These are phyloP conservation scores for Rhizoglyphus robini DNA, from an alignment of 1,140 invertebrate genomes.

Conservation along the genomic window DNA sequence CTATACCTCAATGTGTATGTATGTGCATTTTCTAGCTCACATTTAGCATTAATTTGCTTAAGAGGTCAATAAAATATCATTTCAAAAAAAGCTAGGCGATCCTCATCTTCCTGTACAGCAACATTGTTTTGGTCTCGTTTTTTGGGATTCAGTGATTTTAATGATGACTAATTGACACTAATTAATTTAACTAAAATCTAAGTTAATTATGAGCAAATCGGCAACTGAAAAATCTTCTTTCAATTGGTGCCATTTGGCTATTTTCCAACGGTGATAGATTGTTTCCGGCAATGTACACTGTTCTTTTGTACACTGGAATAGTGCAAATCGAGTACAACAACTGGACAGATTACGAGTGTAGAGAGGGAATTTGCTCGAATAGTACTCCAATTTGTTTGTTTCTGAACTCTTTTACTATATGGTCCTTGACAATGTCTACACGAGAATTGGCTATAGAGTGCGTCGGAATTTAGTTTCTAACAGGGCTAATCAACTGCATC, in stretches of 20 bases:
- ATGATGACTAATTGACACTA: no score
- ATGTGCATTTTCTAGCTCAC: no score
- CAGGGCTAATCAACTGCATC: no score
- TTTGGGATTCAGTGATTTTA: conserved; percentile 32
- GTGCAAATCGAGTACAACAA: conserved; percentile 28
- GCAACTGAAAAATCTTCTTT: background rate
- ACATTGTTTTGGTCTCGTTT: conserved; percentile 32
- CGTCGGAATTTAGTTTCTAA: conserved; percentile 38
- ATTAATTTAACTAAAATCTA: conserved; percentile 35
- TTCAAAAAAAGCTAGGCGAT: no score
- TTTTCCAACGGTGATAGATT: conserved; percentile 31
- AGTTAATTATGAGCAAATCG: conserved; percentile 31
- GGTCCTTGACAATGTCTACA: conserved; percentile 38
- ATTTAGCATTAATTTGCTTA: no score
- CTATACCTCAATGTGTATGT: no score
- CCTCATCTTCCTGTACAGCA: conserved; percentile 32
- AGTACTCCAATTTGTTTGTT: conserved; percentile 30
- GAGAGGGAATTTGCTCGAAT: conserved; percentile 30
- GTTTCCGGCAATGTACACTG: conserved; percentile 35
- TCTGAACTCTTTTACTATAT: conserved; percentile 39
- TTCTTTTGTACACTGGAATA: conserved; percentile 34
- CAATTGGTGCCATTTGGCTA: conserved; percentile 34
- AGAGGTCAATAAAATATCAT: no score
- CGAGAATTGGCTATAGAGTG: conserved; percentile 33
- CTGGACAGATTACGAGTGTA: conserved; percentile 32